Conservation (phyloP, 2,797 vertebrate species). For the Gallinago nigripennis region DNA sequence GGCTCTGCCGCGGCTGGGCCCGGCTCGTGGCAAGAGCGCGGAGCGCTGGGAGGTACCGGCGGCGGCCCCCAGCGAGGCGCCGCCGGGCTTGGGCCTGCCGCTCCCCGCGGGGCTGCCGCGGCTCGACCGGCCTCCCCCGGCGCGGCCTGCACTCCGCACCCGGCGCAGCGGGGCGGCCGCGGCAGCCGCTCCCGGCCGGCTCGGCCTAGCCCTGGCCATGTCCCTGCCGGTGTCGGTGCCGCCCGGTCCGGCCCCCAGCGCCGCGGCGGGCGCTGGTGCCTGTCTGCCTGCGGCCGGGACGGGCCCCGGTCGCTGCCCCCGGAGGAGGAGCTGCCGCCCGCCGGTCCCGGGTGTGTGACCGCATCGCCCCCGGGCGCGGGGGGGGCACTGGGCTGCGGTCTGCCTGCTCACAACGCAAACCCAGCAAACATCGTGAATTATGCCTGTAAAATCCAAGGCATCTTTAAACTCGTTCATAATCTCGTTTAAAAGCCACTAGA, state of each 20-base stretch:
- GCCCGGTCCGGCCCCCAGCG: background rate
- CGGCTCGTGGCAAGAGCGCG: background rate
- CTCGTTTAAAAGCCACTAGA: background rate
- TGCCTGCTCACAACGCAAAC: background rate
- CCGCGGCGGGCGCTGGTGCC: too few relatives aligned
- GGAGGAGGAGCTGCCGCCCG: background rate
- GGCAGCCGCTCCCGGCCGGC: too few relatives aligned
- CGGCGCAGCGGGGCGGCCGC: background rate
- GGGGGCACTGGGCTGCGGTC: background rate
- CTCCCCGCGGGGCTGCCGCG: background rate
- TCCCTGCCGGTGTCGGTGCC: background rate
- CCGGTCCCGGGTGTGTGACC: background rate
- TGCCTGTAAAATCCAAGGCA: background rate
- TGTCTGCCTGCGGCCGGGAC: too few relatives aligned
- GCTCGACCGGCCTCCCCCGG: background rate
- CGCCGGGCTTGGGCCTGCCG: background rate
- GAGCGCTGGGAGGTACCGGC: background rate
- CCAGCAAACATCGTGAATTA: background rate
- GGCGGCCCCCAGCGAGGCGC: background rate
- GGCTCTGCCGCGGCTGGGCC: background rate
- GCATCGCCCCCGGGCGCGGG: background rate
- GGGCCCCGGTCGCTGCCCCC: background rate
- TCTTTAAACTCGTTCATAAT: background rate
- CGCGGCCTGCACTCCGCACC: background rate
- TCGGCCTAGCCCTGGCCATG: background rate